Base-by-base conservation (phyloP, 2,797 vertebrate species). In the Telmatherina bonti region DNA sequence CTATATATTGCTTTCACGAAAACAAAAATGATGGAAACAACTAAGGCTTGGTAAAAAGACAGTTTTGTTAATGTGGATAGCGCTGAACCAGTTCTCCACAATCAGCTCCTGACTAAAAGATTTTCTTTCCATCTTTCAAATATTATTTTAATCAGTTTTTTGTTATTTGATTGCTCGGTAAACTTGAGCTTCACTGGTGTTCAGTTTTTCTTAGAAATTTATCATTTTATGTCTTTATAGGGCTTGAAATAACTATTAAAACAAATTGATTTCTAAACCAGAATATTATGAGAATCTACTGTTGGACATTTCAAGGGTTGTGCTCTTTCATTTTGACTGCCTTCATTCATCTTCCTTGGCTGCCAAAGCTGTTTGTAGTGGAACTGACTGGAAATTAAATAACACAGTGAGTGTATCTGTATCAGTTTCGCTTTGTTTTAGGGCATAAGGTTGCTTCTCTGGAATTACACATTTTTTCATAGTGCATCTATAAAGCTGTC, bases 391-490 rank as follows among this genome's bases (percentile, higher is more conserved):
- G 18, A 68, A 65, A 30, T 30, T 74, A 55, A 45, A 24, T 47
- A 35, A 52, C 16, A 54, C 6, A 2, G 16, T n/a, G 5, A 45
- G 11, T 67, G 51, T 8, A 18, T 74, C 24, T 80, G 27, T 18
- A 38, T 43, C 0, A 22, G 45, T 7, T 43, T 43, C 1, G 41
- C 55, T 67, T 83, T 70, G 24, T 5, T 52, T 13, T 79, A 67
- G 78, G 13, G 29, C 4, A 5, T 73, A 24, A 49, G 47, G 49
- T 52, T 69, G 47, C 58, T 35, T 38, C 2, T 43, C 41, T 58
- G 31, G 75, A 76, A 29, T 41, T 10, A 51, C 56, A 68, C 53
- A 57, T 64, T 38, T 73, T 0, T 35, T 82, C 71, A 82, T 41
- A 33, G n/a, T 72, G 31, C 82, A 38, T 70, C 51, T 6, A 52